Conservation (phyloP, 2,113 vertebrate species). For the Pelecanus crispus region DNA sequence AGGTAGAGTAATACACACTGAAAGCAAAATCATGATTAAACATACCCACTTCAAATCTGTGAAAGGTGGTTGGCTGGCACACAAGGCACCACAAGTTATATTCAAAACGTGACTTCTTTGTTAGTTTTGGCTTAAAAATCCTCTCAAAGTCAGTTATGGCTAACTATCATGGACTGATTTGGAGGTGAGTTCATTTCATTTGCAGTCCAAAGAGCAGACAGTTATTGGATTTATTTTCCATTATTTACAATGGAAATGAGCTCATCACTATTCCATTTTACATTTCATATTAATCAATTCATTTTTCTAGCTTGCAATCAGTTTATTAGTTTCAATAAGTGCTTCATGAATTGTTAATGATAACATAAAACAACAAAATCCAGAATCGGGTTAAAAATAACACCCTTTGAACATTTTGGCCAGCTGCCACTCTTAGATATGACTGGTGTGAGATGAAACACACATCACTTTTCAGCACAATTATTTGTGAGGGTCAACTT, state of each 20-base stretch:
- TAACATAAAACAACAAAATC: neutral
- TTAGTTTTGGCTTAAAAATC: neutral
- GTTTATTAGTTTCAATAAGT: constrained; percentile 43
- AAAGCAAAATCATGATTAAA: neutral
- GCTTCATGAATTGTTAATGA: constrained; percentile 29
- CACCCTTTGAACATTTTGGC: neutral
- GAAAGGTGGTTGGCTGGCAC: neutral
- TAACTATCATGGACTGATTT: neutral
- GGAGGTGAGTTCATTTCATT: neutral
- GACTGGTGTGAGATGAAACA: neutral
- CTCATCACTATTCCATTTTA: constrained; percentile 29
- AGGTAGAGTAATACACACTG: neutral
- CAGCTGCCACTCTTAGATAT: neutral
- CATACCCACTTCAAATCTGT: neutral
- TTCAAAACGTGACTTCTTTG: neutral
- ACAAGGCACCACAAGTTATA: neutral
- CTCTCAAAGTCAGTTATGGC: neutral
- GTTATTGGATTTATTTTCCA: neutral
- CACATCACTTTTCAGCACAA: neutral
- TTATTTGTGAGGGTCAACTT: neutral
- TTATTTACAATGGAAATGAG: constrained; percentile 44
- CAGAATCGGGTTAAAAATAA: neutral
- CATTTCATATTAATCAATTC: constrained; percentile 12
- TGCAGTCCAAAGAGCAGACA: neutral
- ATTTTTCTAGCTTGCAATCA: constrained; percentile 33